These are phyloP conservation scores for Gila orcuttii DNA, from an alignment of 2,113 vertebrate genomes.

Conservation along the genomic window DNA sequence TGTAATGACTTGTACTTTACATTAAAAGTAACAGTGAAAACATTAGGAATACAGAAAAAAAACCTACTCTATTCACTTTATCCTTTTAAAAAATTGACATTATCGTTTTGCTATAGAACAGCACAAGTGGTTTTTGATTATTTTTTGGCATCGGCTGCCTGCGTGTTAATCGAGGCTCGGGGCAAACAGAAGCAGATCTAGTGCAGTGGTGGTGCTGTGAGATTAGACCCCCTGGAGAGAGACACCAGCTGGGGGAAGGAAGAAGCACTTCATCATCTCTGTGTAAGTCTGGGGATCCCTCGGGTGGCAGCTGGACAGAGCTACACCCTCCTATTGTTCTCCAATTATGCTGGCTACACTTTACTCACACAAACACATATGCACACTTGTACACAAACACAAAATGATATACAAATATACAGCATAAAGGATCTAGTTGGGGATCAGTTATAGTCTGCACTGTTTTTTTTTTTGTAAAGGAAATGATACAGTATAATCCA, in stretches of 20 bases:
- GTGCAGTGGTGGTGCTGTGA: slow-evolving; percentile 65
- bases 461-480: not conserved
- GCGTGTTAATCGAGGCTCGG: slow-evolving; percentile 37
- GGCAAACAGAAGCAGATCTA: slow-evolving; percentile 32
- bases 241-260: slow-evolving; percentile 5
- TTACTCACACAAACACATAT: not conserved
- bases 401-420: not conserved
- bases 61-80: too few relatives aligned
- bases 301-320: slow-evolving; percentile 41
- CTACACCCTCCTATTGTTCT: slow-evolving; percentile 53
- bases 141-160: slow-evolving; percentile 31
- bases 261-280: slow-evolving; percentile 33
- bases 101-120: not conserved
- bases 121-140: slow-evolving; percentile 26
- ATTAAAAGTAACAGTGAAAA: not conserved
- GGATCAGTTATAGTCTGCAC: not conserved
- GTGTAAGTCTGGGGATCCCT: slow-evolving; percentile 39
- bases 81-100: not conserved
- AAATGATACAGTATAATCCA: not conserved
- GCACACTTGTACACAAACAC: not conserved
- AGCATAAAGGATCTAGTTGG: not conserved
- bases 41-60: not conserved
- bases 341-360: slow-evolving; percentile 31
- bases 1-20: not conserved
- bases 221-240: slow-evolving; percentile 58